Evolutionary conservation across 2,888 invertebrate genomes (phyloP).

Genomic region (Noctua janthina): DNA sequence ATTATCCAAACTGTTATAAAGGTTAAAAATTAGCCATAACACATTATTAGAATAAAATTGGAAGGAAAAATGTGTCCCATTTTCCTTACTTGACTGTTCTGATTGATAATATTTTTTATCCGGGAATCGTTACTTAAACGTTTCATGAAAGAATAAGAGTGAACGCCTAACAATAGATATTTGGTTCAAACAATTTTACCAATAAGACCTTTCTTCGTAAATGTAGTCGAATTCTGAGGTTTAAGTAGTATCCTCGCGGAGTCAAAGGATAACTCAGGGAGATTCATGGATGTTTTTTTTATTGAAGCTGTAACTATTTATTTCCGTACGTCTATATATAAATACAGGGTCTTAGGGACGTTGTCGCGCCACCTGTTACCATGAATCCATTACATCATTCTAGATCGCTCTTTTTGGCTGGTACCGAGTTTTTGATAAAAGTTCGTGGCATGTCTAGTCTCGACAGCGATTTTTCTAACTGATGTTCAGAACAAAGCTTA

Average conservation of each 20-base stretch:
- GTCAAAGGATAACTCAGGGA: not conserved
- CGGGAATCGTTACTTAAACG: constrained; percentile 3
- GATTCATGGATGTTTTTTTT: not conserved
- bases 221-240: constrained; percentile 19
- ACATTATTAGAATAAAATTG: not conserved
- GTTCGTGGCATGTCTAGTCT: not conserved
- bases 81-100: not conserved
- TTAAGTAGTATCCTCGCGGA: not conserved
- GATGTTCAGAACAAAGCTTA: not conserved
- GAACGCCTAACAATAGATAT: constrained; percentile 24
- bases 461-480: not conserved
- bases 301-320: not conserved
- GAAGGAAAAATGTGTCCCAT: not conserved
- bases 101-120: not conserved
- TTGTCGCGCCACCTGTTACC: not conserved
- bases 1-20: no score
- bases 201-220: constrained; percentile 23
- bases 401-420: not conserved
- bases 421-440: not conserved
- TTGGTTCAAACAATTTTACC: constrained; percentile 30
- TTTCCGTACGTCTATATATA: not conserved
- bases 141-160: constrained; percentile 5
- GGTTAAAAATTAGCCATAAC: not conserved
- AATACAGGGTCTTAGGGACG: not conserved
- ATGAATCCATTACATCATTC: not conserved